Evolutionary conservation across 2,888 invertebrate genomes (phyloP), one percentile per base, ranked within the genome.

Genomic region (Pseudoips prasinana): DNA sequence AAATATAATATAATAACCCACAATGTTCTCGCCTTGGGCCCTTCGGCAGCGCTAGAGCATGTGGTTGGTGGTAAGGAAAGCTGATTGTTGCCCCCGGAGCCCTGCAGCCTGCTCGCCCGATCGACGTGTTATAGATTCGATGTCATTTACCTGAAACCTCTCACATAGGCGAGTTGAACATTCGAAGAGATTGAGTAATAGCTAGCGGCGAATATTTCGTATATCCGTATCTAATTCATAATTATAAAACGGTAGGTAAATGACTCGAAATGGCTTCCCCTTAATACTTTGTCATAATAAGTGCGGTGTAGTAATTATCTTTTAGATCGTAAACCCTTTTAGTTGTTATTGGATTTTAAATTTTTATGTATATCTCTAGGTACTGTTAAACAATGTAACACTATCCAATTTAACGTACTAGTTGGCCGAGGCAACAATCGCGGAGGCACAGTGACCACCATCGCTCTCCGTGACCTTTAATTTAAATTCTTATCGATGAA

Each of bases 1-100:
- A 59, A 60, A 63, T 50, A 61, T 69, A 61, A 65, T 65, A 50
- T 69, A 61, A 65, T 65, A 50, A 47, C 47, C 47, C 50, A 53
- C 55, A 60, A 63, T 61, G 53, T 40, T 41, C 46, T 35, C 43
- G 65, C 65, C 61, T 34, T 35, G 32, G 62, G 70, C 46, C 24
- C 34, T 30, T 23, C 34, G 25, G 23, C 20, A 26, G 22, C 30
- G 17, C 33, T 42, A 41, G 47, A 46, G 39, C 41, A 20, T 31
- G 27, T 46, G 25, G 37, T 47, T 52, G 35, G 36, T 11, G 48
- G 47, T 41, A 48, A 48, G 32, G 42, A 46, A 50, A 55, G 53
- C 58, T 59, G 48, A 46, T 54, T 52, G 41, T 40, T 40, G 35
- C 53, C 61, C 57, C 27, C 51, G 53, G 58, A 14, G 57, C 39